Evolutionary conservation across 2,113 vertebrate genomes (phyloP).

Genomic region (Bambusicola thoracicus): DNA sequence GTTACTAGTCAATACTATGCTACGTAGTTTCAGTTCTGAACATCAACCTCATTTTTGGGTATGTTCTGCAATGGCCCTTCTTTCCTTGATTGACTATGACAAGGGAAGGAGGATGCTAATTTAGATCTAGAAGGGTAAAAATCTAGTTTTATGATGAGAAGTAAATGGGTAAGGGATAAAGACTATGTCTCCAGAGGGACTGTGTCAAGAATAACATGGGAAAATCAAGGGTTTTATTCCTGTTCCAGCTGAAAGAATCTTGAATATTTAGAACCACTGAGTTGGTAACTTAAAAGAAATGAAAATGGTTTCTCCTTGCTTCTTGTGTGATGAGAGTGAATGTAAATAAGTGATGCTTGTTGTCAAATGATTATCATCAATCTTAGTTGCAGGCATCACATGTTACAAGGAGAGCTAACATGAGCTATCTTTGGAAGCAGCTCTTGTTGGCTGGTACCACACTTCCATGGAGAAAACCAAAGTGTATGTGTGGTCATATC

Average conservation of each 20-base stretch:
- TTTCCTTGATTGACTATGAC: not conserved
- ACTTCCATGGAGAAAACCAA: slow-evolving; percentile 64
- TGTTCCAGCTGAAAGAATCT: not conserved
- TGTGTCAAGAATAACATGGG: not conserved
- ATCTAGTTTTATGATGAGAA: not conserved
- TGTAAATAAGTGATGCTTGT: not conserved
- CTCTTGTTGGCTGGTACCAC: slow-evolving; percentile 18
- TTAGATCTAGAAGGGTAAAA: not conserved
- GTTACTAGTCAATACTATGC: not conserved
- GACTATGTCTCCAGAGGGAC: not conserved
- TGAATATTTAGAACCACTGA: not conserved
- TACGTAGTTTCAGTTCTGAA: not conserved
- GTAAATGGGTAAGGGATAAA: not conserved
- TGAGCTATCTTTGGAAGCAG: slow-evolving; percentile 5
- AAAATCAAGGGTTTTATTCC: not conserved
- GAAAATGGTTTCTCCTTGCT: not conserved
- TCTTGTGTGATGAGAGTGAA: not conserved
- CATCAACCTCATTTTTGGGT: not conserved
- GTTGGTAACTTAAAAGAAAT: not conserved
- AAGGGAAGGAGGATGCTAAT: not conserved
- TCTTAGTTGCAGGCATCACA: not conserved
- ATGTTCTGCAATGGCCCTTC: not conserved
- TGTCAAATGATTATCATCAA: not conserved
- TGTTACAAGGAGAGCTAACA: not conserved
- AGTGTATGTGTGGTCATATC: slow-evolving; percentile 74